phyloP scores from a whole-genome alignment of 2,113 vertebrate species.

The Chionis minor region DNA sequence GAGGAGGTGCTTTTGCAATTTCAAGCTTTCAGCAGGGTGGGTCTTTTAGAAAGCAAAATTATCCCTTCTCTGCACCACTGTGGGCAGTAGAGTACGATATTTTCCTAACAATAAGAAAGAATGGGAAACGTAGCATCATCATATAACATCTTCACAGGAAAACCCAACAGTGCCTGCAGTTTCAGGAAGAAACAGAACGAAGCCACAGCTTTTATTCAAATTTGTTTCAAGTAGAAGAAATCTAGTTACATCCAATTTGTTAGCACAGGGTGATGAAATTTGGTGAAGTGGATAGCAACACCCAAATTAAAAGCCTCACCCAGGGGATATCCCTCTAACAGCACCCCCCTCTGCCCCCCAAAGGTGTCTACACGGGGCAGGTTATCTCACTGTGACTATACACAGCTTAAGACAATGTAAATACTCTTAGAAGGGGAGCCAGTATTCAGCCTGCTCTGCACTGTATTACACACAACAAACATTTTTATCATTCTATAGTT shows the following conservation, averaged over 20 bases:
- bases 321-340: not conserved
- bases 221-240: not conserved
- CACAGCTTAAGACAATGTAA: not conserved
- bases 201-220: not conserved
- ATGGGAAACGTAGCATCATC: not conserved
- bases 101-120: not conserved
- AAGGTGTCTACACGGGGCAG: not conserved
- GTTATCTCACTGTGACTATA: not conserved
- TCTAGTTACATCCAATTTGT: not conserved
- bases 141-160: not conserved
- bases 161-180: not conserved
- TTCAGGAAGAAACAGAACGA: not conserved
- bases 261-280: not conserved
- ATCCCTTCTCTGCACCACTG: not conserved
- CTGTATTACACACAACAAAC: not conserved
- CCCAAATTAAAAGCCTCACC: not conserved
- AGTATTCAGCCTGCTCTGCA: not conserved
- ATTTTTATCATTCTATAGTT: not conserved
- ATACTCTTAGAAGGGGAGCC: not conserved
- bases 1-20: not conserved
- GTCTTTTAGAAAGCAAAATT: not conserved
- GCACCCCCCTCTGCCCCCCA: rapidly evolving
- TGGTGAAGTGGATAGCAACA: not conserved
- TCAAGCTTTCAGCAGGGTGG: not conserved
- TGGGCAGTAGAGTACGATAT: not conserved